Evolutionary conservation across 53 echinoderm and acorn worm species (phyloP).

Genomic region (Temnopleurus reevesii): DNA sequence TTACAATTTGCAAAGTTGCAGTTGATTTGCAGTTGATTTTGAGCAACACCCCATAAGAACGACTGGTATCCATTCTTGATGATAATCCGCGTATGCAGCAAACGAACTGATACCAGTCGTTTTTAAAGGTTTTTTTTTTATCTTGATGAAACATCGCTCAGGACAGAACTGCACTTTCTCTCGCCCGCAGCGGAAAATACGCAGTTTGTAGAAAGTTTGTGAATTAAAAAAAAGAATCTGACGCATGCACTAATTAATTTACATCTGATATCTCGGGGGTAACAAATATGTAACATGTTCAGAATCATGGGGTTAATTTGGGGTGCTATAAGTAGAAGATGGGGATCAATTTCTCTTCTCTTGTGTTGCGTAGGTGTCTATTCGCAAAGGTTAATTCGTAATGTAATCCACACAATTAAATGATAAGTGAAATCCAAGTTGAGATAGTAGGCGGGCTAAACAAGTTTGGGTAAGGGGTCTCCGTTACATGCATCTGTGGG

Average conservation of each 20-base stretch:
- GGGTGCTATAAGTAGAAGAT: not conserved
- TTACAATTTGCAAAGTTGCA: too few species aligned
- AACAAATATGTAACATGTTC: not conserved
- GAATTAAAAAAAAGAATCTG: not conserved
- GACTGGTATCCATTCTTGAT: too few species aligned
- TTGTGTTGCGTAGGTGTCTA: constrained; percentile 27
- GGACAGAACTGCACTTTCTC: too few species aligned
- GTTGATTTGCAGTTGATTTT: too few species aligned
- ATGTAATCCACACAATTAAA: constrained; percentile 44
- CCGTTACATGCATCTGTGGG: not conserved
- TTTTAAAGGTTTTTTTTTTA: too few species aligned
- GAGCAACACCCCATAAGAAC: too few species aligned
- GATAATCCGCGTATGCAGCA: too few species aligned
- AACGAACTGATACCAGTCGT: not conserved
- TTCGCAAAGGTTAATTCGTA: constrained; percentile 17
- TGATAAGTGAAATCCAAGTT: constrained; percentile 32
- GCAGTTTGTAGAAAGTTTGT: not conserved
- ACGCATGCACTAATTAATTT: not conserved
- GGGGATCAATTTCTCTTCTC: not conserved
- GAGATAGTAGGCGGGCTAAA: constrained; percentile 25
- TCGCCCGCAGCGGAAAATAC: too few species aligned
- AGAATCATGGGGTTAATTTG: not conserved
- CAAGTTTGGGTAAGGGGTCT: not conserved
- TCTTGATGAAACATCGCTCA: too few species aligned
- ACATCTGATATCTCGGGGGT: not conserved